Evolutionary conservation across 1,140 invertebrate genomes (phyloP), one percentile per base, ranked within the genome.

Genomic region (Harpegnathos saltator): DNA sequence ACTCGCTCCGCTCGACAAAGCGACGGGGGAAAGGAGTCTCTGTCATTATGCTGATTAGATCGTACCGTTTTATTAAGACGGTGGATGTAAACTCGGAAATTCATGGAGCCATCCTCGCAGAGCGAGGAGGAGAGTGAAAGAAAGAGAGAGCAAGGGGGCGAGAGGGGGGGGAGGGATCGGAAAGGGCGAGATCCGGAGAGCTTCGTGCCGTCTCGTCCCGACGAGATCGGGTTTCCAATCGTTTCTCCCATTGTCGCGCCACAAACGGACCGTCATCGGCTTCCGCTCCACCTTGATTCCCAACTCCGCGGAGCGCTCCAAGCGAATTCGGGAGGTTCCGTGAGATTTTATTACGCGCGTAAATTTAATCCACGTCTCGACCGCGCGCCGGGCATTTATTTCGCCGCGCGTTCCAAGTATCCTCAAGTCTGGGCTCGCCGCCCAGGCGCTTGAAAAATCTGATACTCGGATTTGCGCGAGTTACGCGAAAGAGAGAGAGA

Each of bases 21-120:
- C 26, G 52, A 72, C 22, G 44, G 56, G 58, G 19, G 44, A 24
- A 62, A 58, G 59, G 54, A 48, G 22, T 38, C 61, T 48, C 58
- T 14, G 59, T 62, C 63, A 77, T 74, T 44, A 75, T 59, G 77
- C 62, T 82, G 71, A 87, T 85, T 72, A 80, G 54, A 81, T 85
- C 75, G 69, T 50, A 24, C 56, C 61, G 54, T 68, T 78, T 68
- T 83, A 83, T 83, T 84, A 84, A 86, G 65, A 68, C 62, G 63
- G 14, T n/a, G 38, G 17, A 38, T 77, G 73, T 77, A 59, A 59
- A 61, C 54, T 52, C 44, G 11, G 24, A 14, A 22, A 84, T 82
- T 82, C 61, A 62, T 68, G 7, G 19, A 24, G 9, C 50, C 61
- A 48, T 11, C n/a, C n/a, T n/a, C 9, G 9, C 9, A 44, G 38